phyloP scores from a whole-genome alignment of 2,797 vertebrate species.

The Odontamblyopus lacepedii region DNA sequence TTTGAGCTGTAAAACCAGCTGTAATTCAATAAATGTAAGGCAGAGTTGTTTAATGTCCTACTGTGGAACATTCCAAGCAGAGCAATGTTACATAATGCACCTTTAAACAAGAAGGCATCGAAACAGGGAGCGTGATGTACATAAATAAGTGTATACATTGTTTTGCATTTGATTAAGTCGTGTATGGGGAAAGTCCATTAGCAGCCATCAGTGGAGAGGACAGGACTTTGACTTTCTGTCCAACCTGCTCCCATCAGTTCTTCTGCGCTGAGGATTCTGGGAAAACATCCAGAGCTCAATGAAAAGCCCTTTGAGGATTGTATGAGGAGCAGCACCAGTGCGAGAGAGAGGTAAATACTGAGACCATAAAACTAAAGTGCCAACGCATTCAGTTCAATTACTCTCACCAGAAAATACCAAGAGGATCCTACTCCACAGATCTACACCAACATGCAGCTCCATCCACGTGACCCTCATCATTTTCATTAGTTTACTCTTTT shows the following conservation, averaged over 20 bases:
- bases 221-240: constrained; percentile 61
- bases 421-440: not conserved
- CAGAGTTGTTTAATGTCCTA: no score
- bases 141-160: constrained; percentile 16
- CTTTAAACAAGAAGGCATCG: not conserved
- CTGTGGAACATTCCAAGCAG: not conserved
- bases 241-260: constrained; percentile 56
- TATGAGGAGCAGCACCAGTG: constrained; percentile 26
- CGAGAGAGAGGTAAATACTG: constrained; percentile 17
- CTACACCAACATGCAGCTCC: no score
- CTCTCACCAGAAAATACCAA: constrained; percentile 14
- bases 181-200: constrained; percentile 48
- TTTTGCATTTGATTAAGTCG: constrained; percentile 15
- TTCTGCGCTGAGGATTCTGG: constrained; percentile 51
- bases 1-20: no score
- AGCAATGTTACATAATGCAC: not conserved
- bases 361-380: constrained; percentile 29
- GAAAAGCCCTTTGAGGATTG: constrained; percentile 65
- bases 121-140: not conserved
- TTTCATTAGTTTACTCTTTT: no score
- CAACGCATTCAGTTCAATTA: constrained; percentile 31
- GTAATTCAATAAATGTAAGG: no score
- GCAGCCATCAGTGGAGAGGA: constrained; percentile 38
- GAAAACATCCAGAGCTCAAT: constrained; percentile 67
- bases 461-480: no score